Evolutionary conservation across 2,888 invertebrate species (phyloP).

Genomic region (Chrysolina oricalcia): DNA sequence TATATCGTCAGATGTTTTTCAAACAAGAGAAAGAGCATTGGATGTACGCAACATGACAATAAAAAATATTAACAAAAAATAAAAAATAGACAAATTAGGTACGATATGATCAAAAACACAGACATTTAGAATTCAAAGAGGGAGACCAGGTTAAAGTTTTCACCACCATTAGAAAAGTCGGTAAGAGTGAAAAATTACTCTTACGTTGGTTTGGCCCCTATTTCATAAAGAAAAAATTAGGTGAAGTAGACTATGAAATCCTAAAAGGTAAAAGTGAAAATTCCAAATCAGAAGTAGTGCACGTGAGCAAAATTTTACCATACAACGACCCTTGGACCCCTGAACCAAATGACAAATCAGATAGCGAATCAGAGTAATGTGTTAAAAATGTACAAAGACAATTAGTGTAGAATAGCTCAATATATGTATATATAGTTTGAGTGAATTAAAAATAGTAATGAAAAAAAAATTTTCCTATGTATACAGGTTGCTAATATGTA

Average conservation of each 20-base stretch:
- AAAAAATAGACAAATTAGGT: conserved; percentile 14
- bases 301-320: conserved; percentile 49
- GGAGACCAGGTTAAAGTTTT: too few species aligned
- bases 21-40: conserved; percentile 29
- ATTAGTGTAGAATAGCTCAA: background rate
- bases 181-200: too few species aligned
- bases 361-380: background rate
- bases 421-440: background rate
- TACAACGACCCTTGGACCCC: conserved; percentile 53
- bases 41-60: conserved; percentile 49
- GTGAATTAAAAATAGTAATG: background rate
- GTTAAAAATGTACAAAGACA: conserved; percentile 5
- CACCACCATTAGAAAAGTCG: too few species aligned
- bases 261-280: conserved; percentile 34
- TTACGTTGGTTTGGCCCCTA: too few species aligned
- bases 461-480: background rate
- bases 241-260: conserved; percentile 33
- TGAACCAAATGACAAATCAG: conserved; percentile 5
- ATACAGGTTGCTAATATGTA: conserved; percentile 1
- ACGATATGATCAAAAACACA: conserved; percentile 48
- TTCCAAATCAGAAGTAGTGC: conserved; percentile 48
- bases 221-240: too few species aligned
- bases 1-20: background rate
- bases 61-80: conserved; percentile 45
- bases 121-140: too few species aligned